These are phyloP conservation scores for Actinia tenebrosa DNA, from an alignment of 64 coral and sea anemone species.

Conservation along the genomic window DNA sequence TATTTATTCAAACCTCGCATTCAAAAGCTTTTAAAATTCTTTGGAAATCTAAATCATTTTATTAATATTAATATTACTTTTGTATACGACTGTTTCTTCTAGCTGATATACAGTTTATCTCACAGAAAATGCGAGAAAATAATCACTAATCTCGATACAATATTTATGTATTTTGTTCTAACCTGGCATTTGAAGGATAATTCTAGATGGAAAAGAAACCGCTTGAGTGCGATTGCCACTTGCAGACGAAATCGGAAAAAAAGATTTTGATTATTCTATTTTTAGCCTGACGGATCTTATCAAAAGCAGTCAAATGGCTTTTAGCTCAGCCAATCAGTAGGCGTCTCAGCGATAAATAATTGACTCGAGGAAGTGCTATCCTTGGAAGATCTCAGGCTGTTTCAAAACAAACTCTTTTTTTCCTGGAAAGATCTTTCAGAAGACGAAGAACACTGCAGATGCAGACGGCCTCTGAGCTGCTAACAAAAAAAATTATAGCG, in stretches of 20 bases:
- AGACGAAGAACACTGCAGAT: neutral
- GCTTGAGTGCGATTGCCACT: neutral
- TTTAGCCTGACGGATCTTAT: conserved; percentile 16
- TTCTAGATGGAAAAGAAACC: neutral
- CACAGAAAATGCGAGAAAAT: too few species aligned
- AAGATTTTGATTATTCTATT: neutral
- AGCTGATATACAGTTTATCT: too few species aligned
- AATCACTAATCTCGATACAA: too few species aligned
- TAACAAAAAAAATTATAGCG: neutral
- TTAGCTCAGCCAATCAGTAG: conserved; percentile 4
- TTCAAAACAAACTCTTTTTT: neutral
- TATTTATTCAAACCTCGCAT: too few species aligned
- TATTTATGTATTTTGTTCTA: too few species aligned
- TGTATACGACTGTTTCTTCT: too few species aligned
- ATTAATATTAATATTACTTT: too few species aligned
- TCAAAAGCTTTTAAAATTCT: too few species aligned
- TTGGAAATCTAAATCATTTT: too few species aligned
- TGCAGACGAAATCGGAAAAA: neutral
- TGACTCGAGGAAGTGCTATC: neutral
- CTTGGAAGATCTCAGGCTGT: neutral
- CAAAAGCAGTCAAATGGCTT: conserved; percentile 9
- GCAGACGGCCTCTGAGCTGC: neutral
- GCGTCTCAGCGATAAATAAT: neutral
- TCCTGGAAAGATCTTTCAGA: neutral
- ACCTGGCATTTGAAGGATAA: neutral